Evolutionary conservation across 2,888 invertebrate species (phyloP).

Genomic region (Omphaloscelis lunosa): DNA sequence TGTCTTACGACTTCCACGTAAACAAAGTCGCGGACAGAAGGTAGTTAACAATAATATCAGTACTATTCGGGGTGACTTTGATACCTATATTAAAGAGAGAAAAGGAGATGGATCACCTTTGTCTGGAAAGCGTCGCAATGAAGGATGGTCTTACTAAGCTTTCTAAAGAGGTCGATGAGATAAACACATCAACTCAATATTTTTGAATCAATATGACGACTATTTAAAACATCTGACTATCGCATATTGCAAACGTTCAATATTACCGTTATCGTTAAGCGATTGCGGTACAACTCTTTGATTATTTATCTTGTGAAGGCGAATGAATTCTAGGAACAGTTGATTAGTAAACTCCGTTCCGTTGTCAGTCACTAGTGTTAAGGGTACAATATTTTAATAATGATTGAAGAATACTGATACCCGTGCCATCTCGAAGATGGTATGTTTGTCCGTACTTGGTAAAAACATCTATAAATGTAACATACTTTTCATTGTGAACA

Average conservation of each 20-base stretch:
- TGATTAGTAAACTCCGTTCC: conserved; percentile 6
- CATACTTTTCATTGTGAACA: not conserved
- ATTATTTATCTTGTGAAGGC: conserved; percentile 4
- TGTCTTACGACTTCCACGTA: no score
- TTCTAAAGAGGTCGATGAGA: no score
- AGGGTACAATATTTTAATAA: not conserved
- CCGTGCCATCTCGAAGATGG: not conserved
- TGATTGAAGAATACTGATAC: not conserved
- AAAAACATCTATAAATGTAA: conserved; percentile 3
- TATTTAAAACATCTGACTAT: no score
- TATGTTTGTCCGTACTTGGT: not conserved
- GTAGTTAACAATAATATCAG: no score
- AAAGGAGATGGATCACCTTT: no score
- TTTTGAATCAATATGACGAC: no score
- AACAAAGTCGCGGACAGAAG: no score
- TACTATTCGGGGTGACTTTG: no score
- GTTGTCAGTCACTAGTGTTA: conserved; percentile 18
- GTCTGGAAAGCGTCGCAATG: no score
- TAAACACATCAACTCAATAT: no score
- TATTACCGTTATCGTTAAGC: conserved; percentile 4
- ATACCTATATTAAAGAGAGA: no score
- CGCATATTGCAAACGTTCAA: not conserved
- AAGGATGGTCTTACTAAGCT: no score
- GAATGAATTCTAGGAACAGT: conserved; percentile 5
- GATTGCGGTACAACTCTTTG: not conserved